Evolutionary conservation across 1,140 invertebrate species (phyloP).

Genomic region (Hormaphis cornu): DNA sequence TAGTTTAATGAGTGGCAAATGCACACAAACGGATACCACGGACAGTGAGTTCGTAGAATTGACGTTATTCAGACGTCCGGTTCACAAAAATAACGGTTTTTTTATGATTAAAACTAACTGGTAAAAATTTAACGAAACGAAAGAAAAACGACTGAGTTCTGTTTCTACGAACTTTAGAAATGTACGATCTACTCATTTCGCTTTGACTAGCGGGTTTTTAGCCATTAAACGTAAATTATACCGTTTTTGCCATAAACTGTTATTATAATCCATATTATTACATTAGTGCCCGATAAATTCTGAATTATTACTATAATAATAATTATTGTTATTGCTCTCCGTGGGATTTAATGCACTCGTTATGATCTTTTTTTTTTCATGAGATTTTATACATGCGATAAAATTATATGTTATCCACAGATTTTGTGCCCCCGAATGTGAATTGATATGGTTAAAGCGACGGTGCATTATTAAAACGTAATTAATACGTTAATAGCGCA

Average conservation of each 20-base stretch:
- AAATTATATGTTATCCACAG: background rate
- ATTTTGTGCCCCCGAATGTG: background rate
- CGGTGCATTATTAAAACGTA: conserved; percentile 1
- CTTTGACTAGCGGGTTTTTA: background rate
- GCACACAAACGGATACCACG: too few species aligned
- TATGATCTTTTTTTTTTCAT: background rate
- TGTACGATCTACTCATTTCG: background rate
- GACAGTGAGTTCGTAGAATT: too few species aligned
- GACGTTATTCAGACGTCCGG: too few species aligned
- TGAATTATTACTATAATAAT: conserved; percentile 14
- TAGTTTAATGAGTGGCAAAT: too few species aligned
- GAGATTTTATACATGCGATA: background rate
- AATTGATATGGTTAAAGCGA: background rate
- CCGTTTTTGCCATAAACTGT: background rate
- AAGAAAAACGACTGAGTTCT: background rate
- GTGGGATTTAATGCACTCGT: background rate
- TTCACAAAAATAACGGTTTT: too few species aligned
- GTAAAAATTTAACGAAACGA: background rate
- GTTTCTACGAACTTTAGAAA: background rate
- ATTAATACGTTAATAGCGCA: conserved; percentile 2
- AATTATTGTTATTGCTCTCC: conserved; percentile 13
- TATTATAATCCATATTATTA: too few species aligned
- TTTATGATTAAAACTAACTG: too few species aligned
- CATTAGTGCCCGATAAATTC: conserved; percentile 7
- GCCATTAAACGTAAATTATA: background rate